Evolutionary conservation across 2,888 invertebrate genomes (phyloP).

Genomic region (Chelonus formosanus): DNA sequence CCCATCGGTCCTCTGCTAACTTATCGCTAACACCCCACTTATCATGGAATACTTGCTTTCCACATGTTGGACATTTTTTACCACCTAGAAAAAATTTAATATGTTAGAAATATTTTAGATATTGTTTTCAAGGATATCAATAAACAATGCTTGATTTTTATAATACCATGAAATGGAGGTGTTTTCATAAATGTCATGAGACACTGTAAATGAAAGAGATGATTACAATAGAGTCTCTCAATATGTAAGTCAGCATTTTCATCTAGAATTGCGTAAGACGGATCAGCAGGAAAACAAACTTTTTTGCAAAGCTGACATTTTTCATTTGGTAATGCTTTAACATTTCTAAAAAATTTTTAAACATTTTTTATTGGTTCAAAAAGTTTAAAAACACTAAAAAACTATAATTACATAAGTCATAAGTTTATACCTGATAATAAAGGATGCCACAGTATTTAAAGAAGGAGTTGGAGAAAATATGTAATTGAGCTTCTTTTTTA

Average conservation of each 20-base stretch:
- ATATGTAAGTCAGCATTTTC: slow-evolving; percentile 71
- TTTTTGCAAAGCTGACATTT: slow-evolving; percentile 73
- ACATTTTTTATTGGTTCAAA: not conserved
- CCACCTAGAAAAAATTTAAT: slow-evolving; percentile 67
- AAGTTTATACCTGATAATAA: slow-evolving; percentile 65
- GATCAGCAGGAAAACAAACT: slow-evolving; percentile 70
- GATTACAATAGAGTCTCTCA: slow-evolving; percentile 78
- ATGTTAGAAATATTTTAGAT: too few species aligned
- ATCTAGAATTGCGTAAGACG: slow-evolving; percentile 68
- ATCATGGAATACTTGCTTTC: slow-evolving; percentile 75
- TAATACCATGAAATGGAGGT: slow-evolving; percentile 74
- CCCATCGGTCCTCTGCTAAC: slow-evolving; percentile 79
- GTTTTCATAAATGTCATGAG: slow-evolving; percentile 74
- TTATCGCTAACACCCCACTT: slow-evolving; percentile 77
- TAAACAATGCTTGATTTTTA: not conserved
- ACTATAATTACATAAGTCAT: not conserved
- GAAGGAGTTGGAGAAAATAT: slow-evolving; percentile 73
- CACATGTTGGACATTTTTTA: slow-evolving; percentile 74
- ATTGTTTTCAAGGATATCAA: too few species aligned
- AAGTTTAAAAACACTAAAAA: slow-evolving; percentile 6
- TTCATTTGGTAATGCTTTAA: slow-evolving; percentile 72
- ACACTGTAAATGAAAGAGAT: slow-evolving; percentile 76
- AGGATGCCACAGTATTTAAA: slow-evolving; percentile 69
- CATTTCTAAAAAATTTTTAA: slow-evolving; percentile 64
- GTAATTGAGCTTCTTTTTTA: slow-evolving; percentile 69